Base-by-base conservation (phyloP, 1,140 invertebrate species). In the Heterodera schachtii region DNA sequence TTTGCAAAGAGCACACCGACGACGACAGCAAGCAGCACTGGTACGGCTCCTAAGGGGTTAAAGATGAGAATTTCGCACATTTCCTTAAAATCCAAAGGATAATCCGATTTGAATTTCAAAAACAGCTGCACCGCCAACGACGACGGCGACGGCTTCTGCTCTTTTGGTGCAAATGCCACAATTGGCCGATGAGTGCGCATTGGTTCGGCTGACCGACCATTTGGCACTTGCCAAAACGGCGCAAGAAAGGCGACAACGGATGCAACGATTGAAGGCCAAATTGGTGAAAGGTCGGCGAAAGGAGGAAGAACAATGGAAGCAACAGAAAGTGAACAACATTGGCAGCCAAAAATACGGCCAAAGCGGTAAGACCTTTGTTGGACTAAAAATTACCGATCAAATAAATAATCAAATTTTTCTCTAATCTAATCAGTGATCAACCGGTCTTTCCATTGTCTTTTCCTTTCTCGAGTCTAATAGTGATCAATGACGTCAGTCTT, bases 141-240 rank as follows among this genome's bases (percentile, higher is more conserved):
- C 78, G 6, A 81, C 16, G 46, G 84, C 66, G 21, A 67, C 80
- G 21, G 79, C 13, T 11, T 82, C 82, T 21, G 84, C 80, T 41
- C 31, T 31, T 31, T 84, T 76, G 16, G 67, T 67, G 11, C 71
- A 13, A 11, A 41, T 31, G 16, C 44, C 66, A 78, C 19, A 13
- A 4, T 81, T 44, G 21, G 31, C 4, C 31, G 43, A 41, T 41
- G 69, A 71, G 9, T 71, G 69, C 31, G 69, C 31, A 16, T 19
- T 71, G 1, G 69, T 43, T 11, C 3, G n/a, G 9, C 9, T 71
- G 21, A 71, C 31, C 41, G 69, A 71, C 43, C 41, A 41, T 13
- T 41, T 71, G 69, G 31, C 44, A 46, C 69, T 43, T 71, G 69
- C 69, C 16, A 41, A 71, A 11, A 43, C 69, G 9, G 31, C 21